Conservation (phyloP, 2,797 vertebrate species). For the Scleropages formosus region DNA sequence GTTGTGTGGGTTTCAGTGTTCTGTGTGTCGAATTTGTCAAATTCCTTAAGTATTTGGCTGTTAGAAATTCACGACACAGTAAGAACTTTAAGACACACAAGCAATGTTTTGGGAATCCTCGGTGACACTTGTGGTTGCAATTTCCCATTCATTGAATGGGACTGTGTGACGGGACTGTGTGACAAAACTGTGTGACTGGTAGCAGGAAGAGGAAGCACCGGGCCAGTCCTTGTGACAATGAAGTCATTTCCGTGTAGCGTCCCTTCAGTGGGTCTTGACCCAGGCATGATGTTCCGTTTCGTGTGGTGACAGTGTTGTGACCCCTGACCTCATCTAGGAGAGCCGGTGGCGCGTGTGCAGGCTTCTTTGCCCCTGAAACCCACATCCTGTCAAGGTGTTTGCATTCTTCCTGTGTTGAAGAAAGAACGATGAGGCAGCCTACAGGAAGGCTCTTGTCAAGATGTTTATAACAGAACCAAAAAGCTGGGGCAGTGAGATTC, state of each 20-base stretch:
- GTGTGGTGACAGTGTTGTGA: conserved; percentile 47
- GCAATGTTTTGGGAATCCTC: not conserved
- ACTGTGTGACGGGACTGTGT: conserved; percentile 14
- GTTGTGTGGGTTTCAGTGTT: not conserved
- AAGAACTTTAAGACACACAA: not conserved
- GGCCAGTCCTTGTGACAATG: conserved; percentile 18
- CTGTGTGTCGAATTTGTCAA: not conserved
- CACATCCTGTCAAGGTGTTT: conserved; percentile 67
- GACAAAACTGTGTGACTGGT: conserved; percentile 16
- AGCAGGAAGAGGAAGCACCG: conserved; percentile 30
- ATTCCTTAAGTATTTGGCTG: not conserved
- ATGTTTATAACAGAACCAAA: not conserved
- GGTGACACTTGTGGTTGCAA: not conserved
- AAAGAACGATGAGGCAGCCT: conserved; percentile 33
- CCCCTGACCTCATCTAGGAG: conserved; percentile 51
- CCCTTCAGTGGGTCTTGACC: conserved; percentile 37
- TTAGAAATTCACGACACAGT: not conserved
- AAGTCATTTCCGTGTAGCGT: conserved; percentile 56
- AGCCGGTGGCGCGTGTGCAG: conserved; percentile 50
- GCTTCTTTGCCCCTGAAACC: conserved; percentile 32
- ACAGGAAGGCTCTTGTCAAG: conserved; percentile 1
- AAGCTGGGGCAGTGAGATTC: not conserved
- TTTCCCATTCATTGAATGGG: conserved; percentile 3
- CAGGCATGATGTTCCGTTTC: conserved; percentile 60
- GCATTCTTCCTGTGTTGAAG: conserved; percentile 45